These are phyloP conservation scores for Salvelinus fontinalis DNA, from an alignment of 2,113 vertebrate species.

Conservation along the genomic window DNA sequence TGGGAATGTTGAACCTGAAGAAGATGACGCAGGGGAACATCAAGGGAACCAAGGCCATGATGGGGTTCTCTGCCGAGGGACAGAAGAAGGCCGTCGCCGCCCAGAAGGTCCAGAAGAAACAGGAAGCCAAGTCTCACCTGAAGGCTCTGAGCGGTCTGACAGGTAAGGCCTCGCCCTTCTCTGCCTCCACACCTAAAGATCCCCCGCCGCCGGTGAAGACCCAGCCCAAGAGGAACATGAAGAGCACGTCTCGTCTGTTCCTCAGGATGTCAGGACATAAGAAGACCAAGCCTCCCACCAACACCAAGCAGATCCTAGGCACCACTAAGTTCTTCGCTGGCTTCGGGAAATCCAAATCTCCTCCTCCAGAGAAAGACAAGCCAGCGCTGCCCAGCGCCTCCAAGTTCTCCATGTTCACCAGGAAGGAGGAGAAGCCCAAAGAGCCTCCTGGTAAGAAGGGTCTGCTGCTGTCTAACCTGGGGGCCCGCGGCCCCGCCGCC, in stretches of 20 bases:
- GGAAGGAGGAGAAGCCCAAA: slow-evolving; percentile 58
- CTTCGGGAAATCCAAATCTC: slow-evolving; percentile 72
- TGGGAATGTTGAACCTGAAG: slow-evolving; percentile 62
- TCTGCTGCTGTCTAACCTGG: slow-evolving; percentile 58
- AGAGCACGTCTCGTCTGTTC: slow-evolving; percentile 89
- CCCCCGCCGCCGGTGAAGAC: slow-evolving; percentile 39
- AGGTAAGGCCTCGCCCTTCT: slow-evolving; percentile 58
- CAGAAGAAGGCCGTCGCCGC: slow-evolving; percentile 58
- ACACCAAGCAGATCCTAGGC: slow-evolving; percentile 82
- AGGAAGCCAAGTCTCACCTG: slow-evolving; percentile 63
- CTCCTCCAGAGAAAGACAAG: slow-evolving; percentile 74
- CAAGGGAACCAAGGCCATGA: slow-evolving; percentile 75
- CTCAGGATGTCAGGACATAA: slow-evolving; percentile 78
- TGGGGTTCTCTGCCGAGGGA: slow-evolving; percentile 64
- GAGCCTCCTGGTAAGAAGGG: slow-evolving; percentile 52
- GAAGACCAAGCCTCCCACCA: slow-evolving; percentile 79
- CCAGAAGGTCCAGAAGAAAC: slow-evolving; percentile 60
- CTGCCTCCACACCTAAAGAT: slow-evolving; percentile 60
- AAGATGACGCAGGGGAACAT: slow-evolving; percentile 71
- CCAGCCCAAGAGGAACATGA: slow-evolving; percentile 81
- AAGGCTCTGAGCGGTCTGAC: slow-evolving; percentile 56
- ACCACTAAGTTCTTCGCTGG: slow-evolving; percentile 87
- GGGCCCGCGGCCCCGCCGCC: slow-evolving; percentile 58
- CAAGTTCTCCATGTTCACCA: slow-evolving; percentile 78
- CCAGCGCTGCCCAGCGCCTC: slow-evolving; percentile 77